Percentiles rank a stretch among this genome's conserved stretches.
These are phyloP conservation scores for Mastomys coucha DNA, from an alignment of 2,113 vertebrate genomes.

Conservation along the genomic window DNA sequence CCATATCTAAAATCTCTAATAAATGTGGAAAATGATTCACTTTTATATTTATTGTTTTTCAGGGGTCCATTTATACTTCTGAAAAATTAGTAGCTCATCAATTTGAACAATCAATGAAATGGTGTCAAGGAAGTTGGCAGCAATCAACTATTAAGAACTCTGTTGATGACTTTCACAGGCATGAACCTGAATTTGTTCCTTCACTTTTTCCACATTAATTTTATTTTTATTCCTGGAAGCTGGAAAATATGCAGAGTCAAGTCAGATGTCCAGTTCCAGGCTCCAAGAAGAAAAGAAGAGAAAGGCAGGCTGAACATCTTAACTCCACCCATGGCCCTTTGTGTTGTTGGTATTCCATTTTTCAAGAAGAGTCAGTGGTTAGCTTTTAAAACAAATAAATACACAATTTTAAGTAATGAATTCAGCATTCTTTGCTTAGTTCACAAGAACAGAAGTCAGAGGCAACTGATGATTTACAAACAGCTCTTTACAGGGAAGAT, in stretches of 20 bases:
- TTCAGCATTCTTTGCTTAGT: not conserved
- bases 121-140: not conserved
- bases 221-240: constrained; percentile 48
- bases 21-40: constrained; percentile 49
- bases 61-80: constrained; percentile 15
- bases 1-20: constrained; percentile 21
- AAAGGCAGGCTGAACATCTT: not conserved
- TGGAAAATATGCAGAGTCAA: constrained; percentile 59
- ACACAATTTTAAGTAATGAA: not conserved
- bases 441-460: not conserved
- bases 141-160: not conserved
- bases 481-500: constrained; percentile 4
- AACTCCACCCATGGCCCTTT: not conserved
- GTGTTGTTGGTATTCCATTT: not conserved
- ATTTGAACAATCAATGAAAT: constrained; percentile 40
- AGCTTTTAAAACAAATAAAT: not conserved
- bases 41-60: constrained; percentile 36
- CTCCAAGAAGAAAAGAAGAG: not conserved
- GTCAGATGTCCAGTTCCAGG: not conserved
- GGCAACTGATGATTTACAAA: not conserved
- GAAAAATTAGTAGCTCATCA: constrained; percentile 45
- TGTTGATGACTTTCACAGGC: constrained; percentile 64
- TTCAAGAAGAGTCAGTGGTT: constrained; percentile 40
- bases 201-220: constrained; percentile 52
- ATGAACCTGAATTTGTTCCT: not conserved